Conservation (phyloP, 2,113 vertebrate species). For the Aphyosemion australe region DNA sequence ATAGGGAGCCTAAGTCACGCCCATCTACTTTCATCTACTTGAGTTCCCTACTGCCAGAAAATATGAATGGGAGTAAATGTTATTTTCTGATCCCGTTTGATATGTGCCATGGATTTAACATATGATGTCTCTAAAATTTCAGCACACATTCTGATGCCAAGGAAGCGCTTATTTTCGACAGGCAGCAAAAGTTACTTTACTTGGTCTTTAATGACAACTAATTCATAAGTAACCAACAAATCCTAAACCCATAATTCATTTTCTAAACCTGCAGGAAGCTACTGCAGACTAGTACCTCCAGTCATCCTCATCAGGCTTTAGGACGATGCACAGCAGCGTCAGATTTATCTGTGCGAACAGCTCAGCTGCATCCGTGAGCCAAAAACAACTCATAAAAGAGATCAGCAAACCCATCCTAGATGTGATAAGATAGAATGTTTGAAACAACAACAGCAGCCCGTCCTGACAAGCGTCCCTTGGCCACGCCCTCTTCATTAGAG, state of each 20-base stretch:
- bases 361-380: constrained; percentile 10
- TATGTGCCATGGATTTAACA: no score
- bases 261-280: background rate
- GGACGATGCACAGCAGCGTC: background rate
- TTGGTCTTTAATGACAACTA: background rate
- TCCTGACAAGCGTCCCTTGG: background rate
- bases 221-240: background rate
- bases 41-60: no score
- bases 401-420: constrained; percentile 38
- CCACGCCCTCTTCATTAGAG: constrained; percentile 23
- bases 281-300: background rate
- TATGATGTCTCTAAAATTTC: no score
- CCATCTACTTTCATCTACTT: no score
- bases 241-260: background rate
- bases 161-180: no score
- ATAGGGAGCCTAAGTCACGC: no score
- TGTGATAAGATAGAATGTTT: constrained; percentile 42
- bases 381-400: constrained; percentile 34
- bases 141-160: no score
- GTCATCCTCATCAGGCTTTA: background rate
- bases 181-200: no score
- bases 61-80: no score
- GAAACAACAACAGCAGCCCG: constrained; percentile 33
- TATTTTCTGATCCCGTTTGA: no score
- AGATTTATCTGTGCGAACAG: background rate